These are phyloP conservation scores for Pelosia muscerda DNA, from an alignment of 2,888 invertebrate genomes.

Conservation along the genomic window DNA sequence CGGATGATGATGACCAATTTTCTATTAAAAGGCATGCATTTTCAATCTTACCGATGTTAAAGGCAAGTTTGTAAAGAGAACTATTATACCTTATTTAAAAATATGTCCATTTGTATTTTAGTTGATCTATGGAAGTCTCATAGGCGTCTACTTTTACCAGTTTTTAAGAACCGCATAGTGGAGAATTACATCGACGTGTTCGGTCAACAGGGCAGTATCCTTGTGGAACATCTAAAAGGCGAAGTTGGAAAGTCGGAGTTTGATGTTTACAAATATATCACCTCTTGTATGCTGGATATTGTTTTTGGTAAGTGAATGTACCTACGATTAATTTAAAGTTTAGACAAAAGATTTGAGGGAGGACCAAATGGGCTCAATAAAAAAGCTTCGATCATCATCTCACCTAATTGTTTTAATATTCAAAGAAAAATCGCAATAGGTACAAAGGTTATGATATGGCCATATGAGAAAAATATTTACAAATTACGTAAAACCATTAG, in stretches of 20 bases:
- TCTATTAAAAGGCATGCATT: neutral
- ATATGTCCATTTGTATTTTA: conserved; percentile 29
- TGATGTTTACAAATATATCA: conserved; percentile 84
- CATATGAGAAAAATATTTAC: neutral
- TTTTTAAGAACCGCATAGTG: conserved; percentile 88
- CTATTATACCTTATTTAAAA: neutral
- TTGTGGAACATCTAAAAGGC: conserved; percentile 78
- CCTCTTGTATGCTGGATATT: conserved; percentile 87
- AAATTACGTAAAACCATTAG: neutral
- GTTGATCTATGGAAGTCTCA: conserved; percentile 87
- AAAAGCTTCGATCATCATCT: too few species aligned
- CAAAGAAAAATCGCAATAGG: too few species aligned
- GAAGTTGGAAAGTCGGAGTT: conserved; percentile 69
- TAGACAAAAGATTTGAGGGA: too few species aligned
- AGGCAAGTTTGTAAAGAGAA: neutral
- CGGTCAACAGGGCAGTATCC: conserved; percentile 83
- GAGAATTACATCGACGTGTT: conserved; percentile 88
- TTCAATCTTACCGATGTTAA: neutral
- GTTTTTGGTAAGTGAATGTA: conserved; percentile 84
- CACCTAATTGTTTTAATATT: too few species aligned
- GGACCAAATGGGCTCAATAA: too few species aligned
- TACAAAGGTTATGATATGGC: too few species aligned
- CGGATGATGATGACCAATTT: too few species aligned
- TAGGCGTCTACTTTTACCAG: conserved; percentile 87
- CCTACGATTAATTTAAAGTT: too few species aligned